Evolutionary conservation across 1,140 invertebrate genomes (phyloP), one percentile per base, ranked within the genome.

Genomic region (Vanessa atalanta): DNA sequence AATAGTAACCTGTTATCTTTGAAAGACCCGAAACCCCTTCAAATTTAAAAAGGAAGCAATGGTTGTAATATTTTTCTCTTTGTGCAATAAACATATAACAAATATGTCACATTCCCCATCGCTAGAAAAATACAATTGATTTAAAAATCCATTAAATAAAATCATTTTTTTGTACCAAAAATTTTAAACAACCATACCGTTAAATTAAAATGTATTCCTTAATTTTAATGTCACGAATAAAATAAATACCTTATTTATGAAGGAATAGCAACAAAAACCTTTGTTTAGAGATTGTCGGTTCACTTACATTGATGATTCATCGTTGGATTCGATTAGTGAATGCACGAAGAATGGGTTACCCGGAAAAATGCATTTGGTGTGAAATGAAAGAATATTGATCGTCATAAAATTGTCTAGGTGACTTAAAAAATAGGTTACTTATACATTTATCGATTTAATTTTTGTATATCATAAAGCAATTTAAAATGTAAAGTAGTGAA

Each of bases 301-400:
- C 77, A 87, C 79, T 86, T 85, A 78, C 79, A 79, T 73, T 75
- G 89, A 85, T 91, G 89, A 91, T 83, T 91, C 89, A 91, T 88
- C 87, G 84, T 79, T 82, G 82, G 78, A 81, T 84, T 76, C 82
- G 80, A 82, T 84, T 78, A 79, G 79, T 82, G 81, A 73, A 78
- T 83, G 78, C 83, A 84, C 82, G 79, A 81, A 85, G 80, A 83
- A 79, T 75, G 77, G 79, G 79, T 80, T 86, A 85, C 80, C 82
- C 83, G 76, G 79, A 85, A 82, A 75, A 78, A 67, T 65, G 70
- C 72, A 70, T 76, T 76, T 47, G 70, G 31, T 72, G n/a, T 77
- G 71, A 80, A 76, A 71, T 75, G 50, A 60, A 37, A 31, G 61
- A 37, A 37, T 73, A 66, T 60, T 73, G 71, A 66, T 73, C 64